A percentile compares a stretch with the other conserved stretches of the same genome.
These are phyloP conservation scores for Schrankia costaestrigalis DNA, from an alignment of 2,888 invertebrate species.

Conservation along the genomic window DNA sequence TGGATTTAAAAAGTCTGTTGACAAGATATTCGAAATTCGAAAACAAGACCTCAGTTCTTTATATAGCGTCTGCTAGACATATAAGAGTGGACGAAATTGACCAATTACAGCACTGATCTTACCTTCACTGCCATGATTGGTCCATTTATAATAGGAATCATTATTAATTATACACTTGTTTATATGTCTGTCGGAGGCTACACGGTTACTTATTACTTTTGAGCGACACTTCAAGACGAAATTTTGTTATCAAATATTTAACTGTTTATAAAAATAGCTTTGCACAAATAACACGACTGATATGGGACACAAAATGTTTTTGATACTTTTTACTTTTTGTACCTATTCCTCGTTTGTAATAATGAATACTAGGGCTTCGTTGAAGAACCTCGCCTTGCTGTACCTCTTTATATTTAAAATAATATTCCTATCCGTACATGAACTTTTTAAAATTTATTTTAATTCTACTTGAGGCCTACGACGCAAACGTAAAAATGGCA, in stretches of 20 bases:
- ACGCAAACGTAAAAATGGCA: too few relatives aligned
- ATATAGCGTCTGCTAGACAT: slow-evolving; percentile 75
- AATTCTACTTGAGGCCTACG: slow-evolving; percentile 20
- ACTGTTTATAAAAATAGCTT: slow-evolving; percentile 68
- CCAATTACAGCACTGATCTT: slow-evolving; percentile 76
- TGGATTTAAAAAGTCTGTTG: slow-evolving; percentile 13
- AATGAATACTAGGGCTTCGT: slow-evolving; percentile 53
- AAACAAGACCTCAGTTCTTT: slow-evolving; percentile 69
- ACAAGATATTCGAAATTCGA: slow-evolving; percentile 49
- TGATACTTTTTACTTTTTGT: slow-evolving; percentile 74
- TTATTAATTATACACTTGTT: slow-evolving; percentile 71
- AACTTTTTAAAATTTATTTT: slow-evolving; percentile 43
- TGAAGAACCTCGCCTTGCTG: slow-evolving; percentile 59
- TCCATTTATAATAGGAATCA: slow-evolving; percentile 73
- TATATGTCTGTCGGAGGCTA: slow-evolving; percentile 79
- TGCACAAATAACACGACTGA: slow-evolving; percentile 79
- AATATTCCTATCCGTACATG: slow-evolving; percentile 49
- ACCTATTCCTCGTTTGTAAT: slow-evolving; percentile 68
- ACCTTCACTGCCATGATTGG: slow-evolving; percentile 78
- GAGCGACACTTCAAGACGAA: slow-evolving; percentile 78
- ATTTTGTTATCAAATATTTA: slow-evolving; percentile 61
- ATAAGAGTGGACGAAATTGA: slow-evolving; percentile 71
- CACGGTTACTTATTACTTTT: slow-evolving; percentile 71
- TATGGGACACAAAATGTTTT: slow-evolving; percentile 78
- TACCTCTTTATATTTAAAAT: slow-evolving; percentile 45